These are phyloP conservation scores for Phengaris arion DNA, from an alignment of 2,888 invertebrate genomes.

Conservation along the genomic window DNA sequence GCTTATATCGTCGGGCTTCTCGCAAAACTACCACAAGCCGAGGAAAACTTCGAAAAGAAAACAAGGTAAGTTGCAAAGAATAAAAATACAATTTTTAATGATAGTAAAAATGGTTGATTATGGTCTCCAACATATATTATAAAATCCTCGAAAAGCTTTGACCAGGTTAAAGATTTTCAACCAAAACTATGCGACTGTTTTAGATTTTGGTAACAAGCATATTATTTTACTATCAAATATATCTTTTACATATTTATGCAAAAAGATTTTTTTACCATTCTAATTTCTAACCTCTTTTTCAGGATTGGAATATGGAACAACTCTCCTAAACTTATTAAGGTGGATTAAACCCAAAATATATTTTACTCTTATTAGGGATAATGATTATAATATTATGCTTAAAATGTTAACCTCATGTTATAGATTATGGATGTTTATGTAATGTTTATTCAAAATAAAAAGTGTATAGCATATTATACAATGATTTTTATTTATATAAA, in stretches of 20 bases:
- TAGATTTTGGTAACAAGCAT: too few species aligned
- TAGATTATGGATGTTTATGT: constrained; percentile 29
- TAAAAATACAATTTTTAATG: background rate
- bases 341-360: constrained; percentile 46
- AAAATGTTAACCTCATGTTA: constrained; percentile 41
- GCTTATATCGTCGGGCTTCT: constrained; percentile 58
- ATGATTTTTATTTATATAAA: constrained; percentile 11
- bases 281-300: constrained; percentile 41
- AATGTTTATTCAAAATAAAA: constrained; percentile 29
- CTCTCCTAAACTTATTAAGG: constrained; percentile 50
- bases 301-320: constrained; percentile 50
- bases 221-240: too few species aligned
- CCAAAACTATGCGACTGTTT: too few species aligned
- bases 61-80: constrained; percentile 30
- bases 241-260: background rate
- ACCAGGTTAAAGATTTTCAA: background rate
- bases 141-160: background rate
- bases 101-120: too few species aligned
- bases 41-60: constrained; percentile 32
- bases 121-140: background rate
- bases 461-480: constrained; percentile 21
- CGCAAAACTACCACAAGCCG: constrained; percentile 47
- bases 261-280: background rate
- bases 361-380: background rate
- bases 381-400: constrained; percentile 4